These are phyloP conservation scores for Hirtodrosophila duncani DNA, from an alignment of 2,888 invertebrate genomes.

Conservation along the genomic window DNA sequence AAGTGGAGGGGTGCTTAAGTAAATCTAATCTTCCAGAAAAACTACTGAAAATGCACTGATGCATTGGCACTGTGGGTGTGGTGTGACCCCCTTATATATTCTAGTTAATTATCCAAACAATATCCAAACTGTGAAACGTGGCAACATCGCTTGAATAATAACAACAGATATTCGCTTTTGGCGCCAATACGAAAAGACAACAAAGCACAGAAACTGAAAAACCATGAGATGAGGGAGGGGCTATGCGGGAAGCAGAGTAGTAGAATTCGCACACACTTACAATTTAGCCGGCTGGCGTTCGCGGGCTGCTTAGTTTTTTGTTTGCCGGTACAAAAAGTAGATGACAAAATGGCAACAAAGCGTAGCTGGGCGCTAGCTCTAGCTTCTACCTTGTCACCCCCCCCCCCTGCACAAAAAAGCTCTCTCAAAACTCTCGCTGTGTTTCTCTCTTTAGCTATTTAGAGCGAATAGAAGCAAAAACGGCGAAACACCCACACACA, in stretches of 20 bases:
- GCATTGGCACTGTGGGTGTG: no score
- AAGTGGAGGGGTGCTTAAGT: no score
- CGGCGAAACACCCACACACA: slow-evolving; percentile 28
- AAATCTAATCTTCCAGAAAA: no score
- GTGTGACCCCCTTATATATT: background rate
- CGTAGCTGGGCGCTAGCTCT: background rate
- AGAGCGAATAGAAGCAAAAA: slow-evolving; percentile 18
- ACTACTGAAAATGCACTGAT: no score
- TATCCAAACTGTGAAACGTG: slow-evolving; percentile 45
- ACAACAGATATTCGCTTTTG: slow-evolving; percentile 44
- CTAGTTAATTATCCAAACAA: background rate
- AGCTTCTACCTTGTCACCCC: no score
- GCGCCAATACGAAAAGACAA: slow-evolving; percentile 55
- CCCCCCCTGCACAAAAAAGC: slow-evolving; percentile 14
- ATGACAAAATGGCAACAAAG: slow-evolving; percentile 30
- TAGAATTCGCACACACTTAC: slow-evolving; percentile 37
- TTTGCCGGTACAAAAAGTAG: slow-evolving; percentile 58
- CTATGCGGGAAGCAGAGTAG: background rate
- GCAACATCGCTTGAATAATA: slow-evolving; percentile 44
- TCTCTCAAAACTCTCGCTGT: slow-evolving; percentile 18
- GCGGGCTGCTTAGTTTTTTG: slow-evolving; percentile 65
- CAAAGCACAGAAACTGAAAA: slow-evolving; percentile 28
- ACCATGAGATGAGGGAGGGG: slow-evolving; percentile 21
- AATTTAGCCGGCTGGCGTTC: no score
- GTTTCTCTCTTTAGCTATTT: background rate